A percentile compares a stretch with the other conserved stretches of the same genome.
Evolutionary conservation across 64 coral and sea anemone species (phyloP).

Genomic region (Porites lutea): DNA sequence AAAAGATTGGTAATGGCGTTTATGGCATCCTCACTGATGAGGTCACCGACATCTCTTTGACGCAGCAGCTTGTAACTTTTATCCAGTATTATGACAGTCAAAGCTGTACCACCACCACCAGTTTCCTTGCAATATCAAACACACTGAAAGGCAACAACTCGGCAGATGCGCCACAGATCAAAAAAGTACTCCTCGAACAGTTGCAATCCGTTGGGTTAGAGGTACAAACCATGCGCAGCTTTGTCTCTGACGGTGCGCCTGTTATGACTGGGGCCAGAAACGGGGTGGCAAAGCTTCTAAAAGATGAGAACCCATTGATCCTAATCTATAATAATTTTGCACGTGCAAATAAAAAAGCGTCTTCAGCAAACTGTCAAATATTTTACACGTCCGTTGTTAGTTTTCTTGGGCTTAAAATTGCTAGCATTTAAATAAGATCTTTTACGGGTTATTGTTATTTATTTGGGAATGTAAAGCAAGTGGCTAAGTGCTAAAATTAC

Average conservation of each 20-base stretch:
- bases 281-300: slow-evolving; percentile 20
- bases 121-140: slow-evolving; percentile 30
- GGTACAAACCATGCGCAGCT: not conserved
- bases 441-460: too few species aligned
- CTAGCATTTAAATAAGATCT: too few species aligned
- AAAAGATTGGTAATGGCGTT: slow-evolving; percentile 25
- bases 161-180: too few species aligned
- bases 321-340: not conserved
- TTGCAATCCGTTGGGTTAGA: too few species aligned
- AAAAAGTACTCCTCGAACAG: too few species aligned
- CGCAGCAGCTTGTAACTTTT: slow-evolving; percentile 34
- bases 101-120: slow-evolving; percentile 38
- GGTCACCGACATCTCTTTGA: not conserved
- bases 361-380: too few species aligned
- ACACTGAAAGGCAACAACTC: slow-evolving; percentile 14
- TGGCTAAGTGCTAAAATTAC: too few species aligned
- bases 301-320: slow-evolving; percentile 21
- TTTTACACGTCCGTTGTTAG: too few species aligned
- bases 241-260: slow-evolving; percentile 17
- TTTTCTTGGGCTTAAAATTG: too few species aligned
- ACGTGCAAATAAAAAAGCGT: too few species aligned
- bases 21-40: slow-evolving; percentile 50
- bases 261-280: slow-evolving; percentile 20
- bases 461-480: too few species aligned
- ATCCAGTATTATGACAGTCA: slow-evolving; percentile 42